phyloP scores from a whole-genome alignment of 1,140 invertebrate species.

The Nephotettix cincticeps region DNA sequence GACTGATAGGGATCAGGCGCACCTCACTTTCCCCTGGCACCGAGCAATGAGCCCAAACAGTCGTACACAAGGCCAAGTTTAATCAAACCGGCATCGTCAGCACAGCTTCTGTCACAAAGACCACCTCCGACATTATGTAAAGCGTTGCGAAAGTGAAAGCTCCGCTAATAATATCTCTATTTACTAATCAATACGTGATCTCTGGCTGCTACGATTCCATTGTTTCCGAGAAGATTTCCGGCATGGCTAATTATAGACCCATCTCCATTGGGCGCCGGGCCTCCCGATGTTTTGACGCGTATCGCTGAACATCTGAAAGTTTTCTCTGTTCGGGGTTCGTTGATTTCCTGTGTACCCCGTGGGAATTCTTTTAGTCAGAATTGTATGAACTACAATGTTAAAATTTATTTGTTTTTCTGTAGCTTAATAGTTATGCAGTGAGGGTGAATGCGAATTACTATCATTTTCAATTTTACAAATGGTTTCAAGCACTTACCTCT shows the following conservation, averaged over 20 bases:
- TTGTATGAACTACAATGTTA: too few species aligned
- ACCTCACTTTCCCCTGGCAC: not conserved
- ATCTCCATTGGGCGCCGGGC: not conserved
- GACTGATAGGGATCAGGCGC: not conserved
- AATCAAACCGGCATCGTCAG: not conserved
- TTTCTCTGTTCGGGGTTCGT: too few species aligned
- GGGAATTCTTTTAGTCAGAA: too few species aligned
- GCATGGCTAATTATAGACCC: constrained; percentile 8
- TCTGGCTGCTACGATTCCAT: not conserved
- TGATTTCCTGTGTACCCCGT: too few species aligned
- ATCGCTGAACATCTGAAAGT: too few species aligned
- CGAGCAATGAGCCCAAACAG: not conserved
- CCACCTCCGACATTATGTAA: not conserved
- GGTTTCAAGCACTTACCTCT: too few species aligned
- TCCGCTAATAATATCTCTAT: not conserved
- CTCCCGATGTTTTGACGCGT: too few species aligned
- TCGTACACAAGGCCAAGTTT: not conserved
- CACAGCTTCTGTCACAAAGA: not conserved
- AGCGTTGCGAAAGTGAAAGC: constrained; percentile 7
- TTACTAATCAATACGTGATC: constrained; percentile 18
- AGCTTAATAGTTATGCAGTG: too few species aligned
- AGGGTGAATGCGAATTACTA: too few species aligned
- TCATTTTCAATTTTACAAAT: too few species aligned
- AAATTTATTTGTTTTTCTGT: too few species aligned
- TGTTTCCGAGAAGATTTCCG: constrained; percentile 9